phyloP scores from a whole-genome alignment of 2,113 vertebrate species.

The Cygnus atratus region DNA sequence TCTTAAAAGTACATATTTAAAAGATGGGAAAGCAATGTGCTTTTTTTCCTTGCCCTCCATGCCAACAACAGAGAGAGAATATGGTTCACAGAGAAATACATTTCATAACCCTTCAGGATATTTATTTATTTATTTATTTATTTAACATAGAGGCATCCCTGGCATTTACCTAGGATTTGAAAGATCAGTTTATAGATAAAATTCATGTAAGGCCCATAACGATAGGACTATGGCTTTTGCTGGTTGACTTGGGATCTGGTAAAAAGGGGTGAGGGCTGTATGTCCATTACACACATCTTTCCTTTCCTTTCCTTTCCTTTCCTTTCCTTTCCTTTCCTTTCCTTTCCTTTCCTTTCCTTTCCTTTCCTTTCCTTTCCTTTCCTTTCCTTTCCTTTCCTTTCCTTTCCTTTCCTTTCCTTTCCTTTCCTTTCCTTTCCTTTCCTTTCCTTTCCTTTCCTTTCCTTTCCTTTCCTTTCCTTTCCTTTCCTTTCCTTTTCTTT shows the following conservation, averaged over 20 bases:
- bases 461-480: neutral
- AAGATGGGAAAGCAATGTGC: neutral
- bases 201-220: neutral
- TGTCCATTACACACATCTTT: neutral
- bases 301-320: neutral
- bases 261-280: accelerated
- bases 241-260: neutral
- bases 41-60: neutral
- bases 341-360: neutral
- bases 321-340: neutral
- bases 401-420: neutral
- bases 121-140: neutral
- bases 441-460: neutral
- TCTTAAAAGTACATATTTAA: neutral
- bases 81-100: neutral
- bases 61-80: neutral
- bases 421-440: neutral
- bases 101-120: neutral
- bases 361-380: neutral
- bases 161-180: neutral
- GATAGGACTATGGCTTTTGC: neutral
- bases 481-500: neutral
- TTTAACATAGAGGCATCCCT: neutral
- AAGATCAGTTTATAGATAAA: neutral
- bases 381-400: neutral